Percentiles rank a stretch among this genome's conserved stretches.
Conservation (phyloP, 2,797 vertebrate species). For the Apogon hyalosoma region DNA sequence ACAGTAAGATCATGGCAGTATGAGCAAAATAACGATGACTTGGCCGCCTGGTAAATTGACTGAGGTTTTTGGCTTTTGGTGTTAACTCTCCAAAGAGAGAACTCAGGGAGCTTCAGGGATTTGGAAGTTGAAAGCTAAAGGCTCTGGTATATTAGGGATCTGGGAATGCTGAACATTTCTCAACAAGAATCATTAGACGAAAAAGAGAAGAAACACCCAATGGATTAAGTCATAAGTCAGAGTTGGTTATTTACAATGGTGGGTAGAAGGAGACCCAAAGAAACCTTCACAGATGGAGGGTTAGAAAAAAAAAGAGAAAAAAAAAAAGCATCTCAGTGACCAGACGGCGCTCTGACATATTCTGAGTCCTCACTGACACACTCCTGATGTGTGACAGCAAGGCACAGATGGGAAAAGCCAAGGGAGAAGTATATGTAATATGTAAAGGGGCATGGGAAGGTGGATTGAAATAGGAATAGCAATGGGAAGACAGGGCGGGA, state of each 20-base stretch:
- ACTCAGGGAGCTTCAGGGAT: conserved; percentile 67
- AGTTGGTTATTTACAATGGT: conserved; percentile 49
- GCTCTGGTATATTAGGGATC: conserved; percentile 40
- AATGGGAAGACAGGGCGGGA: not conserved
- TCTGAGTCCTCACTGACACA: conserved; percentile 52
- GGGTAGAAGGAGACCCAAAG: conserved; percentile 13
- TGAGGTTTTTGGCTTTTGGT: conserved; percentile 57
- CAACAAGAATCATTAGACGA: conserved; percentile 51
- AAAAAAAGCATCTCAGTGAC: conserved; percentile 32
- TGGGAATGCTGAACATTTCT: conserved; percentile 48
- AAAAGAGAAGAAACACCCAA: conserved; percentile 13
- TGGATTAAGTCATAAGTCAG: conserved; percentile 22
- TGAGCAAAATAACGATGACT: conserved; percentile 60
- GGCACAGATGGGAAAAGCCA: conserved; percentile 53
- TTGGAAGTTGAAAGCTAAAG: conserved; percentile 70
- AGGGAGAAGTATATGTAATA: conserved; percentile 31
- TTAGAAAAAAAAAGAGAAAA: conserved; percentile 10
- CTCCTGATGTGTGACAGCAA: conserved; percentile 56
- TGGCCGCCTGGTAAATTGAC: conserved; percentile 61
- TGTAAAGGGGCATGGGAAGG: conserved; percentile 21
- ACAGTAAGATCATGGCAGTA: conserved; percentile 54
- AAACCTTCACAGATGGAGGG: conserved; percentile 24
- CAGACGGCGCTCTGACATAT: conserved; percentile 57
- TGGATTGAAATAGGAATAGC: conserved; percentile 7
- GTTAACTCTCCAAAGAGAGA: conserved; percentile 60